Conservation (phyloP, 1,140 invertebrate genomes). For the Chelonus insularis region DNA sequence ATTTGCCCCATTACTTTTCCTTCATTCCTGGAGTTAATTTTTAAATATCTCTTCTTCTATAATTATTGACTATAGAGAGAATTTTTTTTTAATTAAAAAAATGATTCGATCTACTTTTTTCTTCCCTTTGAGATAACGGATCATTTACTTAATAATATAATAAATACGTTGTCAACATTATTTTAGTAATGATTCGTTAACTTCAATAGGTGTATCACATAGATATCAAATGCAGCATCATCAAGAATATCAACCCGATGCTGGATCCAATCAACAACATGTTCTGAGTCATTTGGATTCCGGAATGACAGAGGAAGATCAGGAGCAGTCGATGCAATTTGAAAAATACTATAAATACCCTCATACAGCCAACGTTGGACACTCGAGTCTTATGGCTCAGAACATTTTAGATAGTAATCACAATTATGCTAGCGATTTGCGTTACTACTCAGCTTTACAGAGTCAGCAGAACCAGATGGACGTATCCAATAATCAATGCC, state of each 20-base stretch:
- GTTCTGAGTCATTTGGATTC: constrained; percentile 46
- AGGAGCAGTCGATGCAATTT: constrained; percentile 53
- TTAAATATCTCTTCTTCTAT: too few species aligned
- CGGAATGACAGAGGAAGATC: constrained; percentile 50
- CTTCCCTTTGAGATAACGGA: too few species aligned
- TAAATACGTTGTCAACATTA: neutral
- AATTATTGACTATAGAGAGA: too few species aligned
- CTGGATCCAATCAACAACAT: constrained; percentile 38
- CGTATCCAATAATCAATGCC: constrained; percentile 49
- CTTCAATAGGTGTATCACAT: constrained; percentile 46
- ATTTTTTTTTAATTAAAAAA: too few species aligned
- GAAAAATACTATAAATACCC: constrained; percentile 62
- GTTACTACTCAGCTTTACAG: constrained; percentile 48
- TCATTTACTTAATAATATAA: too few species aligned
- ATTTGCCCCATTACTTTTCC: neutral
- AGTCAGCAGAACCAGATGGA: constrained; percentile 52
- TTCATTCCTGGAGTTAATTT: too few species aligned
- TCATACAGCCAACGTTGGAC: constrained; percentile 47
- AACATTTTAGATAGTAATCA: constrained; percentile 59
- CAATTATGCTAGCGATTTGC: constrained; percentile 59
- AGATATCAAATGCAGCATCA: constrained; percentile 55
- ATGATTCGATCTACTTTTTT: too few species aligned
- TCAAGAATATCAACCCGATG: constrained; percentile 52
- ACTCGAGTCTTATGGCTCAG: constrained; percentile 49
- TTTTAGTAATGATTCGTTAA: neutral